Percentiles rank a stretch among this genome's conserved stretches.
Conservation (phyloP, 2,888 invertebrate species). For the Himalopsyche anomala region DNA sequence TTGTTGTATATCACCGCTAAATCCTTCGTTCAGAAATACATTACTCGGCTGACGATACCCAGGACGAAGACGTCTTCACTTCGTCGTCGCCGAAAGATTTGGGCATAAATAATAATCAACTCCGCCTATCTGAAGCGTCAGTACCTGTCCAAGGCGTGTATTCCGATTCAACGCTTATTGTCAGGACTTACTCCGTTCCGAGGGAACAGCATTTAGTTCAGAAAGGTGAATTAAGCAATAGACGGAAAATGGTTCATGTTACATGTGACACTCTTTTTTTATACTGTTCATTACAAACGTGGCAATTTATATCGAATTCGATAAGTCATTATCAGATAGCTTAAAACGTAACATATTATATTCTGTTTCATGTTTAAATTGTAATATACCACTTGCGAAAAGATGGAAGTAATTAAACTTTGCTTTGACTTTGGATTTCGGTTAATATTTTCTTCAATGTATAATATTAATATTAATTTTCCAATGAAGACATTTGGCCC, state of each 20-base stretch:
- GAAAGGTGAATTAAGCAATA: constrained; percentile 50
- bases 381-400: too few relatives aligned
- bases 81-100: constrained; percentile 66
- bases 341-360: too few relatives aligned
- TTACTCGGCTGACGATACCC: constrained; percentile 44
- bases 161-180: constrained; percentile 56
- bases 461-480: too few relatives aligned
- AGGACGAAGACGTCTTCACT: constrained; percentile 74
- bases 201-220: constrained; percentile 57
- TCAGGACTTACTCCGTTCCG: constrained; percentile 62
- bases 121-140: constrained; percentile 46
- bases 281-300: background rate
- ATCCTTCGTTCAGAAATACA: background rate
- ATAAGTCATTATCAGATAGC: too few relatives aligned
- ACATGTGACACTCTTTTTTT: constrained; percentile 4
- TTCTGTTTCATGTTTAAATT: too few relatives aligned
- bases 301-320: too few relatives aligned
- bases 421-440: too few relatives aligned
- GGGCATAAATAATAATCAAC: constrained; percentile 10
- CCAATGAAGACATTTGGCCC: too few relatives aligned
- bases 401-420: too few relatives aligned
- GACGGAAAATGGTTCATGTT: background rate
- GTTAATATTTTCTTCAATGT: too few relatives aligned
- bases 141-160: constrained; percentile 52
- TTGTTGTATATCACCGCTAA: background rate